Percentiles rank a stretch among this genome's conserved stretches.
Evolutionary conservation across 2,888 invertebrate species (phyloP).

Genomic region (Chrysolina haemoptera): DNA sequence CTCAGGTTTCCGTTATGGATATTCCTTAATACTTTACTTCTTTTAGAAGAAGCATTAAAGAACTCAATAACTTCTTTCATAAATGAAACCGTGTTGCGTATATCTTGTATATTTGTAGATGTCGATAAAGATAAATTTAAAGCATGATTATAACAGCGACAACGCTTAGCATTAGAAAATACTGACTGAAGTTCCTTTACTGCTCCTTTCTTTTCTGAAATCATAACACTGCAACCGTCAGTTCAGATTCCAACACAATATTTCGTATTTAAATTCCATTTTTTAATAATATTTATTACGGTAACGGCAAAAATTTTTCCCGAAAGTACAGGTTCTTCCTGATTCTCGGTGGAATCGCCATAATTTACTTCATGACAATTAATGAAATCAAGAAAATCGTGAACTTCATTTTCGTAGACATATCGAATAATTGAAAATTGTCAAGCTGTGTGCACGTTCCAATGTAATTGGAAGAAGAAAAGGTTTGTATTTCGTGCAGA

Average conservation of each 20-base stretch:
- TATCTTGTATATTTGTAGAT: slow-evolving; percentile 23
- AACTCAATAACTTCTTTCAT: slow-evolving; percentile 35
- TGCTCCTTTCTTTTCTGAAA: slow-evolving; percentile 31
- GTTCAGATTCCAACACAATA: slow-evolving; percentile 34
- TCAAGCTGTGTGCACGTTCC: too few relatives aligned
- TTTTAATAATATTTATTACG: slow-evolving; percentile 27
- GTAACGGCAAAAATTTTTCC: slow-evolving; percentile 30
- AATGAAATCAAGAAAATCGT: slow-evolving; percentile 53
- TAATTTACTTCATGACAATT: slow-evolving; percentile 37
- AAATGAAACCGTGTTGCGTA: slow-evolving; percentile 29
- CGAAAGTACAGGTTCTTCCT: slow-evolving; percentile 23
- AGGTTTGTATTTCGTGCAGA: too few relatives aligned
- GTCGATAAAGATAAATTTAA: slow-evolving; percentile 32
- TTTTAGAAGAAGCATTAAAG: slow-evolving; percentile 41
- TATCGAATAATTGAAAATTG: slow-evolving; percentile 55
- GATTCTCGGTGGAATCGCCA: slow-evolving; percentile 12
- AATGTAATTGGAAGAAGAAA: too few relatives aligned
- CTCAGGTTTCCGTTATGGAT: slow-evolving; percentile 12
- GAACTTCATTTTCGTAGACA: slow-evolving; percentile 42
- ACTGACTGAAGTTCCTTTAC: slow-evolving; percentile 51
- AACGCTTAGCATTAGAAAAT: slow-evolving; percentile 31
- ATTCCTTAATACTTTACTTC: slow-evolving; percentile 32
- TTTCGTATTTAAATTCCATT: slow-evolving; percentile 25
- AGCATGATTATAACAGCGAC: slow-evolving; percentile 31
- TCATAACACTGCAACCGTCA: slow-evolving; percentile 35